Evolutionary conservation across 2,888 invertebrate species (phyloP).

Genomic region (Sinotaia quadrata): DNA sequence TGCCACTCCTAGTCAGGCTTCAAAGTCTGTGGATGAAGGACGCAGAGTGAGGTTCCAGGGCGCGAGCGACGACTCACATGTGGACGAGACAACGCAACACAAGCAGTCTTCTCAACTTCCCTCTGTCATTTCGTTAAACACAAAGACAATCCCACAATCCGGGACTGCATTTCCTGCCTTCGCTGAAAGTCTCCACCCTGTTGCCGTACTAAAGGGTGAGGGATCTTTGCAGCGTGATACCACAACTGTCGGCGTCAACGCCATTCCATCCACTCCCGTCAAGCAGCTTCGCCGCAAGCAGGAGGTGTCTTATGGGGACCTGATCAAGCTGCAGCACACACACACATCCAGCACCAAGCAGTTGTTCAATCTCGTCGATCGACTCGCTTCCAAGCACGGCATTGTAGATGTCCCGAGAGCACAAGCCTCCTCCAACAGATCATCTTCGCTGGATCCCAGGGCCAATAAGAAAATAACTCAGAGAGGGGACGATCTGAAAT

Average conservation of each 20-base stretch:
- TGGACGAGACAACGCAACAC: not conserved
- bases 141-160: no score
- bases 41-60: no score
- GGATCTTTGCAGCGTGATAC: not conserved
- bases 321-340: constrained; percentile 53
- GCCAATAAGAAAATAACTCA: constrained; percentile 14
- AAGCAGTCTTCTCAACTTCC: not conserved
- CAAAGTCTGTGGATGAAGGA: no score
- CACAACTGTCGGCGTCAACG: not conserved
- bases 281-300: not conserved
- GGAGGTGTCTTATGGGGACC: constrained; percentile 50
- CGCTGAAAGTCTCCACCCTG: no score
- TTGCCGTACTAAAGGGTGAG: not conserved
- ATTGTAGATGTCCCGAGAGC: constrained; percentile 39
- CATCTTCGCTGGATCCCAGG: constrained; percentile 22
- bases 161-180: no score
- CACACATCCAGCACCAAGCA: constrained; percentile 50
- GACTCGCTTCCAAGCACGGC: constrained; percentile 51
- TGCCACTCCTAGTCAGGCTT: no score
- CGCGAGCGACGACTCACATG: not conserved
- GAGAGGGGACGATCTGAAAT: not conserved
- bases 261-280: not conserved
- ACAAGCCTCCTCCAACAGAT: not conserved
- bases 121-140: not conserved
- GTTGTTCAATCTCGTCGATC: constrained; percentile 51